A percentile compares a stretch with the other conserved stretches of the same genome.
Conservation (phyloP, 2,888 invertebrate species). For the Electrophaes corylata region DNA sequence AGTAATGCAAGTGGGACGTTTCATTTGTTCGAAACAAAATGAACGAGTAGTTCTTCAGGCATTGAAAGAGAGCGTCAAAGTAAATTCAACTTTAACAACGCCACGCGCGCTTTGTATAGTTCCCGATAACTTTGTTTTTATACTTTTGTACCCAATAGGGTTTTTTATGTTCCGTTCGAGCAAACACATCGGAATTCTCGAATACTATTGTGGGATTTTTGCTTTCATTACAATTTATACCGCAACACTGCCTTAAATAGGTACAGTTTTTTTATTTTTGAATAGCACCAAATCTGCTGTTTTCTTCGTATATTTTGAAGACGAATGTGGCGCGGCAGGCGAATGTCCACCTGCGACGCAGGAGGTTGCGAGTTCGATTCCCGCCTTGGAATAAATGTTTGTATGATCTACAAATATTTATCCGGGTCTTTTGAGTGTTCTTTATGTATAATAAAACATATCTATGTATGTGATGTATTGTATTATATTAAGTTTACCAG, state of each 20-base stretch:
- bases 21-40: slow-evolving; percentile 42
- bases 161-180: slow-evolving; percentile 20
- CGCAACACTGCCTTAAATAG: slow-evolving; percentile 3
- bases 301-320: no score
- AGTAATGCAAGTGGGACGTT: slow-evolving; percentile 29
- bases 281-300: background rate
- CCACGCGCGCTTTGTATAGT: slow-evolving; percentile 43
- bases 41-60: slow-evolving; percentile 29
- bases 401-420: no score
- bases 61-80: slow-evolving; percentile 43
- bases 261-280: slow-evolving; percentile 1
- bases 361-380: no score
- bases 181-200: slow-evolving; percentile 9
- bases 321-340: no score
- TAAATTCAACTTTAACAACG: slow-evolving; percentile 54
- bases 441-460: no score
- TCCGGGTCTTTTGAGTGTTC: no score
- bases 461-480: no score
- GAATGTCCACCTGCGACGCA: no score
- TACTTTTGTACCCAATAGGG: slow-evolving; percentile 32
- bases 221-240: slow-evolving; percentile 9
- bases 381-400: no score
- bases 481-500: no score
- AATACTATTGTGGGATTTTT: slow-evolving; percentile 4
- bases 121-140: slow-evolving; percentile 36